Evolutionary conservation across 2,888 invertebrate species (phyloP), one percentile per base, ranked within the genome.

Genomic region (Nomada hirtipes): DNA sequence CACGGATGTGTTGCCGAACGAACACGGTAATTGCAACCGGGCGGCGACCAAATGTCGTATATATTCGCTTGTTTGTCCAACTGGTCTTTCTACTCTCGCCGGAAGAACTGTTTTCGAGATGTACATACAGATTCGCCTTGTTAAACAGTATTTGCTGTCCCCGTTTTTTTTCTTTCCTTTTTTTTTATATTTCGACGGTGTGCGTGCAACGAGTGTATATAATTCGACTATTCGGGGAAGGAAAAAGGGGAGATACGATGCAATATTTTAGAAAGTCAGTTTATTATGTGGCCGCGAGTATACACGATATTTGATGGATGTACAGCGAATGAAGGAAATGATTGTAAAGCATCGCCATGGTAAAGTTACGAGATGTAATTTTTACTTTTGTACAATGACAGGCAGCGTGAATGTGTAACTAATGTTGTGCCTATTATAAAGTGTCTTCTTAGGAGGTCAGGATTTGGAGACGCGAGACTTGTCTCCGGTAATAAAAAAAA

Each of bases 331-430:
- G 55, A 78, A 42, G 52, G 36, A 55, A 50, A 47, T 47, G 23
- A 44, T 67, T 61, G n/a, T 44, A 11, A 68, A 50, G 60, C 47
- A 61, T 59, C 65, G 47, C 69, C 61, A 70, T 50, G 72, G 36
- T 53, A 60, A 60, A 61, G 9, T 64, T 68, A 44, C 69, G 70
- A 75, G 52, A 70, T 29, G 23, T 70, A 44, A 44, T 55, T 70
- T 80, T 20, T 67, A 36, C 55, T 76, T 57, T 72, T 86, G 82
- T 90, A 88, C 85, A 87, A 88, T 87, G 87, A 90, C 87, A 87
- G 90, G 90, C 91, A 91, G 89, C 90, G 89, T 88, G 79, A 87
- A 90, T 86, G 85, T 85, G 86, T 83, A 84, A 85, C 76, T 86
- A 83, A 83, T 89, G 86, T 89, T 89, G 90, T 90, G 91, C 91